These are phyloP conservation scores for Xestobium rufovillosum DNA, from an alignment of 2,888 invertebrate species.

Conservation along the genomic window DNA sequence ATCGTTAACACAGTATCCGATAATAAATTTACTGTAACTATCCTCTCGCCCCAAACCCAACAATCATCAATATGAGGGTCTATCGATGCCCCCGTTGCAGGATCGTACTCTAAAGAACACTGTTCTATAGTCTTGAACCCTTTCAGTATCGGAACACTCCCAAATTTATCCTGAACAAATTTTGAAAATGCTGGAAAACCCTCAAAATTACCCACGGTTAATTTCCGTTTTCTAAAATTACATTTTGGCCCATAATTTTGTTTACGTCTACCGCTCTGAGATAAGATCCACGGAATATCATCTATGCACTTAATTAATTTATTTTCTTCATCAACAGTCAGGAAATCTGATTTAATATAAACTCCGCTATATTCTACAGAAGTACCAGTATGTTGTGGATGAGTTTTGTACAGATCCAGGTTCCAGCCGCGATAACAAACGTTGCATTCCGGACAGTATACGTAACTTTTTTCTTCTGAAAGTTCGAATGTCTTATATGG, in stretches of 20 bases:
- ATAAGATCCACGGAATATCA: conserved; percentile 75
- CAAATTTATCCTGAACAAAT: conserved; percentile 71
- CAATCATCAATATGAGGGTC: conserved; percentile 98
- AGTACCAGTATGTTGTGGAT: conserved; percentile 59
- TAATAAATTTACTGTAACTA: conserved; percentile 84
- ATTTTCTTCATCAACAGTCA: conserved; percentile 62
- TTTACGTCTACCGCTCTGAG: conserved; percentile 93
- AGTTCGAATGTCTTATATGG: conserved; percentile 26
- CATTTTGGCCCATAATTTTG: conserved; percentile 99
- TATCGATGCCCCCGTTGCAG: conserved; percentile 82
- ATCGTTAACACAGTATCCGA: conserved; percentile 78
- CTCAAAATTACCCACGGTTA: conserved; percentile 67
- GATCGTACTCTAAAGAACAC: conserved; percentile 91
- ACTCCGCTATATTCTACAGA: conserved; percentile 61
- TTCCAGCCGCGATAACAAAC: conserved; percentile 73
- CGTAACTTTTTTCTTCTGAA: conserved; percentile 50
- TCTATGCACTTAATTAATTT: conserved; percentile 64
- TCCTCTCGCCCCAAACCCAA: conserved; percentile 99
- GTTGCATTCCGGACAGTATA: conserved; percentile 70
- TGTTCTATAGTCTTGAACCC: conserved; percentile 85
- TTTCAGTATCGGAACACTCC: conserved; percentile 50
- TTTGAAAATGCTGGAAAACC: conserved; percentile 81
- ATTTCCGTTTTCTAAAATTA: conserved; percentile 90
- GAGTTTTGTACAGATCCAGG: conserved; percentile 49
- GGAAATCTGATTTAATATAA: conserved; percentile 61